phyloP scores from a whole-genome alignment of 2,797 vertebrate genomes.

The Arctocebus calabarensis region DNA sequence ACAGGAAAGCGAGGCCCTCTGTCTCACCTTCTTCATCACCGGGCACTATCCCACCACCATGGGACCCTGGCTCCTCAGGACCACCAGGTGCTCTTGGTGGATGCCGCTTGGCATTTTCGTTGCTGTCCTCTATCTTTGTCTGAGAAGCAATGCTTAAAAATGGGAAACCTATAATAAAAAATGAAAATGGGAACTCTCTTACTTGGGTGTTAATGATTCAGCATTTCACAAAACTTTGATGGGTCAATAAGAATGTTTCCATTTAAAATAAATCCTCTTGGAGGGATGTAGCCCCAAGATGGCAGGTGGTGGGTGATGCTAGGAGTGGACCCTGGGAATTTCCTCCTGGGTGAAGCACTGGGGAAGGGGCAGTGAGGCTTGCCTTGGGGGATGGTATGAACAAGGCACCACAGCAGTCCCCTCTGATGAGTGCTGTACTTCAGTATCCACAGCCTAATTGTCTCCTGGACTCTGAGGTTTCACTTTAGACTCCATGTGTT shows the following conservation, averaged over 20 bases:
- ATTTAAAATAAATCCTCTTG: not conserved
- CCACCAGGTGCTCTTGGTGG: accelerated
- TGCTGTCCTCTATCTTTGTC: not conserved
- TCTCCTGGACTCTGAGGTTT: not conserved
- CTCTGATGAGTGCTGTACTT: not conserved
- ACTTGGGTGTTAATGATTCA: not conserved
- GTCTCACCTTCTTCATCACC: not conserved
- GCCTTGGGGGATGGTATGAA: not conserved
- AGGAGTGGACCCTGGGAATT: too few species aligned
- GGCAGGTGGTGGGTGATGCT: too few species aligned
- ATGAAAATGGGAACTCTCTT: not conserved
- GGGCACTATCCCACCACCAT: not conserved
- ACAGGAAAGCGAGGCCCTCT: not conserved
- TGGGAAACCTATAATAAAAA: not conserved
- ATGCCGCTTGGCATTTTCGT: too few species aligned
- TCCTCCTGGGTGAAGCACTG: not conserved
- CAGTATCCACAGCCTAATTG: too few species aligned
- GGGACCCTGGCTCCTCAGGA: too few species aligned
- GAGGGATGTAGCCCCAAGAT: not conserved
- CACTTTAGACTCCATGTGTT: not conserved
- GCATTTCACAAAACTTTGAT: not conserved
- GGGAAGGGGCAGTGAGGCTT: not conserved
- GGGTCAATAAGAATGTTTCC: not conserved
- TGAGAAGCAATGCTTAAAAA: not conserved
- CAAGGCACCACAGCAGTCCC: not conserved